phyloP scores from a whole-genome alignment of 1,140 invertebrate genomes.

The Hirudo medicinalis region DNA sequence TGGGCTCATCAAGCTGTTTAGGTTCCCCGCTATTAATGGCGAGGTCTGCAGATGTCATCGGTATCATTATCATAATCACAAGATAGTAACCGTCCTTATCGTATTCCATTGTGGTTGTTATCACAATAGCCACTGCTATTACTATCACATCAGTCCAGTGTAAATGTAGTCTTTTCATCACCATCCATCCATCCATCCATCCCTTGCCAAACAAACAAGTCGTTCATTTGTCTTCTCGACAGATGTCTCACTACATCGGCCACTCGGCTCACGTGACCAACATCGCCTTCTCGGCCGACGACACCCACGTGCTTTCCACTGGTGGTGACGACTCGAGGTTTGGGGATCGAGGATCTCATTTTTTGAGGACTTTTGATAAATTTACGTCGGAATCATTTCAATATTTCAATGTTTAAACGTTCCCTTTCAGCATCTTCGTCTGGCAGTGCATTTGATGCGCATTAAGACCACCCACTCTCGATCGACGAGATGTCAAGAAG shows the following conservation, averaged over 20 bases:
- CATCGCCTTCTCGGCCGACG: conserved; percentile 36
- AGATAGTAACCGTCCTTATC: neutral
- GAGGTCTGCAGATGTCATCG: conserved; percentile 31
- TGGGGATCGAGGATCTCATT: conserved; percentile 9
- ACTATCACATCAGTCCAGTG: too few species aligned
- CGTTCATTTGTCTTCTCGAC: neutral
- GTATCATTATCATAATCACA: neutral
- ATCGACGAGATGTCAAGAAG: too few species aligned
- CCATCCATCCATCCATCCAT: too few species aligned
- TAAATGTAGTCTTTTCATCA: too few species aligned
- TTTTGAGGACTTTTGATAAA: too few species aligned
- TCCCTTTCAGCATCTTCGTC: too few species aligned
- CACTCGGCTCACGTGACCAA: conserved; percentile 41
- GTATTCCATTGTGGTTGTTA: conserved; percentile 8
- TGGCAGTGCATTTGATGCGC: too few species aligned
- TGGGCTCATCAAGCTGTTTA: conserved; percentile 40
- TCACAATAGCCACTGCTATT: neutral
- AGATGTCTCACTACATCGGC: conserved; percentile 33
- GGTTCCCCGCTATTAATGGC: conserved; percentile 37
- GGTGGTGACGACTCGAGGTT: conserved; percentile 41
- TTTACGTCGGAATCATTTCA: too few species aligned
- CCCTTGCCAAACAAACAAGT: too few species aligned
- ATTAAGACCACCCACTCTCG: too few species aligned
- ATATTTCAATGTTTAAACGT: too few species aligned
- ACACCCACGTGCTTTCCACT: conserved; percentile 35